These are phyloP conservation scores for Lycocerus yunnanus DNA, from an alignment of 2,888 invertebrate species.

Conservation along the genomic window DNA sequence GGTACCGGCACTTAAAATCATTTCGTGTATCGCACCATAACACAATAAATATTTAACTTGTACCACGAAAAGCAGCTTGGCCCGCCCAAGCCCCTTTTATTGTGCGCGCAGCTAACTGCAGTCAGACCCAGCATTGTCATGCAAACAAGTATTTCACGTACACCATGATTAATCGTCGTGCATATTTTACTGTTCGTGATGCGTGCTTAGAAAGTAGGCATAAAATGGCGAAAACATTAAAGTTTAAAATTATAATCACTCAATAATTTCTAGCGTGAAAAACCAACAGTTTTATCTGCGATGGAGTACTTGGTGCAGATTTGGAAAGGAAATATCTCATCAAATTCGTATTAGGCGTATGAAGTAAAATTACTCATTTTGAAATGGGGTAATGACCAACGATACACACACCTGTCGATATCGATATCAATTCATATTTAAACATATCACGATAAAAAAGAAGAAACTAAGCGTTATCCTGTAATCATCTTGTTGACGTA, in stretches of 20 bases:
- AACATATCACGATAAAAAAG: background rate
- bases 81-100: constrained; percentile 28
- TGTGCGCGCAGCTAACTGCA: constrained; percentile 23
- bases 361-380: background rate
- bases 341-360: background rate
- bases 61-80: constrained; percentile 24
- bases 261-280: background rate
- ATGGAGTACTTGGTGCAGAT: no score
- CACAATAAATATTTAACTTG: constrained; percentile 27
- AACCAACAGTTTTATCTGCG: no score
- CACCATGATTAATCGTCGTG: constrained; percentile 32
- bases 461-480: background rate
- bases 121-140: constrained; percentile 28
- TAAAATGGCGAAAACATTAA: constrained; percentile 20
- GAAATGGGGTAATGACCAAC: background rate
- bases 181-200: constrained; percentile 22
- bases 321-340: background rate
- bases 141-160: constrained; percentile 30
- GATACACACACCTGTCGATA: background rate
- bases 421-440: background rate
- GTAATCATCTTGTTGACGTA: background rate
- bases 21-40: constrained; percentile 1
- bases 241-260: background rate
- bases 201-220: constrained; percentile 21
- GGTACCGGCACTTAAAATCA: background rate